A percentile compares a stretch with the other conserved stretches of the same genome.
Evolutionary conservation across 2,888 invertebrate species (phyloP).

Genomic region (Drosophila limbata): DNA sequence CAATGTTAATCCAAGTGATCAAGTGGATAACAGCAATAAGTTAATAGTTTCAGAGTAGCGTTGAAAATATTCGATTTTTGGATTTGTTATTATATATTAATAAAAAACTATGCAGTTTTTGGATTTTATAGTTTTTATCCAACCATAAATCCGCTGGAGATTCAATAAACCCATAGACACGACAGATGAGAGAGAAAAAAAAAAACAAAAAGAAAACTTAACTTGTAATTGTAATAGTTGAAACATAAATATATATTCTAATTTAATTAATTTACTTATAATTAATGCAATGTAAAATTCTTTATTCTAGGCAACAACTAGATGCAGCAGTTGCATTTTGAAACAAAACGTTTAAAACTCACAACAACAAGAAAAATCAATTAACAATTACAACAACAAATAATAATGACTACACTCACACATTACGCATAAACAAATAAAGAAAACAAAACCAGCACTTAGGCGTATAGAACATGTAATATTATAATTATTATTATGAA

Average conservation of each 20-base stretch:
- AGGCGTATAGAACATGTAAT: constrained; percentile 39
- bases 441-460: constrained; percentile 8
- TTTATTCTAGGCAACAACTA: constrained; percentile 45
- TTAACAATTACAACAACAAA: constrained; percentile 16
- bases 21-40: constrained; percentile 24
- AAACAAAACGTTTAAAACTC: constrained; percentile 26
- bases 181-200: neutral
- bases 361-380: constrained; percentile 10
- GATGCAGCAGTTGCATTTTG: constrained; percentile 60
- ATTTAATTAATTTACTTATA: constrained; percentile 40
- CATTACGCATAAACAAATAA: constrained; percentile 7
- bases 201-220: constrained; percentile 16
- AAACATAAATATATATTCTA: constrained; percentile 32
- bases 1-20: constrained; percentile 20
- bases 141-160: neutral
- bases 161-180: neutral
- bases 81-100: constrained; percentile 30
- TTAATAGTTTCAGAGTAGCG: constrained; percentile 28
- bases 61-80: constrained; percentile 20
- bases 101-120: constrained; percentile 17
- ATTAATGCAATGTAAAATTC: constrained; percentile 43
- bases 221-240: constrained; percentile 44
- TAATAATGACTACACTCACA: constrained; percentile 17
- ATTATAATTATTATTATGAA: constrained; percentile 47
- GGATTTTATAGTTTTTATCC: constrained; percentile 14